phyloP scores from a whole-genome alignment of 2,888 invertebrate genomes.

The Platypus cylindrus region DNA sequence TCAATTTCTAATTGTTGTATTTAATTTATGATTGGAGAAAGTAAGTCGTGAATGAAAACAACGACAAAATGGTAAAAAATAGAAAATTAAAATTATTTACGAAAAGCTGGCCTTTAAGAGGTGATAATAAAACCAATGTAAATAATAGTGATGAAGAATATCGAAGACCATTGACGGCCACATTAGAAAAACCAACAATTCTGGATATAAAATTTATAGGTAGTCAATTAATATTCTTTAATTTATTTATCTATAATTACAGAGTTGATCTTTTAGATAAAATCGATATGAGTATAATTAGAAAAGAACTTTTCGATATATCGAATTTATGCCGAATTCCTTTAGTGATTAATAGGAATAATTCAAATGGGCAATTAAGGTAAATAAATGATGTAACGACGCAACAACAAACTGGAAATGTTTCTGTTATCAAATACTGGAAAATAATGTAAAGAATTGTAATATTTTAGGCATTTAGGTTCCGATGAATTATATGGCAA shows the following conservation, averaged over 20 bases:
- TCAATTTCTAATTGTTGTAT: too few species aligned
- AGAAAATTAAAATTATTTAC: constrained; percentile 32
- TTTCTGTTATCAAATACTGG: background rate
- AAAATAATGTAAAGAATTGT: background rate
- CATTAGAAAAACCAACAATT: constrained; percentile 41
- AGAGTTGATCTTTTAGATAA: constrained; percentile 25
- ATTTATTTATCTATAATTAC: constrained; percentile 2
- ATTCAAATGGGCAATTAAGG: constrained; percentile 17
- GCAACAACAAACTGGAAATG: too few species aligned
- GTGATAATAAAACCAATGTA: constrained; percentile 20
- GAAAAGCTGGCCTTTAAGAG: constrained; percentile 28
- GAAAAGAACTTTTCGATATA: constrained; percentile 39
- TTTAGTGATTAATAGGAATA: constrained; percentile 19
- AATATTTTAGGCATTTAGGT: constrained; percentile 8
- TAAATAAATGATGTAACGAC: too few species aligned
- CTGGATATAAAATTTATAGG: constrained; percentile 38
- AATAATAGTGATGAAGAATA: constrained; percentile 19
- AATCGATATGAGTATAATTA: constrained; percentile 44
- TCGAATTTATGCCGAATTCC: constrained; percentile 32
- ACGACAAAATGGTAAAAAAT: too few species aligned
- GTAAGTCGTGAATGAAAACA: too few species aligned
- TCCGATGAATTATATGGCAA: too few species aligned
- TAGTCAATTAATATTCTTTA: constrained; percentile 2
- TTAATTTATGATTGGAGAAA: too few species aligned
- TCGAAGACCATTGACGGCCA: constrained; percentile 42